These are phyloP conservation scores for Chelon labrosus DNA, from an alignment of 2,797 vertebrate genomes.

Conservation along the genomic window DNA sequence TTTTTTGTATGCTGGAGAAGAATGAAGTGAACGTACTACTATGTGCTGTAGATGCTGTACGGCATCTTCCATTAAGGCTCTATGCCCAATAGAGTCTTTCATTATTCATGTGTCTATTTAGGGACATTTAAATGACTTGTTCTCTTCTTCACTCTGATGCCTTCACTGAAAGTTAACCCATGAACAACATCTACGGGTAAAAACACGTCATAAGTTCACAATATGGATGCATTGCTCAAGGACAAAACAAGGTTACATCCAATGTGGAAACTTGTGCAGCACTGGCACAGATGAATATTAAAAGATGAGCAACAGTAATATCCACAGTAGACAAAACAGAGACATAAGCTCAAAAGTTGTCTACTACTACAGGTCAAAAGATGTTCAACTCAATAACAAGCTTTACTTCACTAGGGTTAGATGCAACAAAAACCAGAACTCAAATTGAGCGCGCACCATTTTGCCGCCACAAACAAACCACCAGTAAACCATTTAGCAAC, in stretches of 20 bases:
- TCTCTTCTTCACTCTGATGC: constrained; percentile 5
- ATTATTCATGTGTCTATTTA: constrained; percentile 55
- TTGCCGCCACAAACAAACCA: constrained; percentile 76
- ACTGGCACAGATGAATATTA: constrained; percentile 5
- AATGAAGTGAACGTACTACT: constrained; percentile 15
- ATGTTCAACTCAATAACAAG: constrained; percentile 10
- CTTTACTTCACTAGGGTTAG: neutral
- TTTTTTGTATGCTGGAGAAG: constrained; percentile 2
- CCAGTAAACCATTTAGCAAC: constrained; percentile 49
- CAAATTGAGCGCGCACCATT: constrained; percentile 57
- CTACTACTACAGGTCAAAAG: constrained; percentile 1
- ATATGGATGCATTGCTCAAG: constrained; percentile 38
- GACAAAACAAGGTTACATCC: constrained; percentile 50
- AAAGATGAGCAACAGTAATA: constrained; percentile 2
- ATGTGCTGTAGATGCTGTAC: constrained; percentile 4
- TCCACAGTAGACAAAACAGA: neutral
- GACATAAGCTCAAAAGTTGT: neutral
- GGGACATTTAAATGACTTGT: constrained; percentile 11
- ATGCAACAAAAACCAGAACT: constrained; percentile 47
- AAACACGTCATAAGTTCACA: constrained; percentile 4
- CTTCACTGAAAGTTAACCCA: constrained; percentile 26
- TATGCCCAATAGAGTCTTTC: constrained; percentile 22
- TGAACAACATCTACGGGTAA: constrained; percentile 4
- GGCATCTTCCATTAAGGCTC: constrained; percentile 27
- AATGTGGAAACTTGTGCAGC: constrained; percentile 23